phyloP scores from a whole-genome alignment of 2,797 vertebrate species.

The Octomys mimax region DNA sequence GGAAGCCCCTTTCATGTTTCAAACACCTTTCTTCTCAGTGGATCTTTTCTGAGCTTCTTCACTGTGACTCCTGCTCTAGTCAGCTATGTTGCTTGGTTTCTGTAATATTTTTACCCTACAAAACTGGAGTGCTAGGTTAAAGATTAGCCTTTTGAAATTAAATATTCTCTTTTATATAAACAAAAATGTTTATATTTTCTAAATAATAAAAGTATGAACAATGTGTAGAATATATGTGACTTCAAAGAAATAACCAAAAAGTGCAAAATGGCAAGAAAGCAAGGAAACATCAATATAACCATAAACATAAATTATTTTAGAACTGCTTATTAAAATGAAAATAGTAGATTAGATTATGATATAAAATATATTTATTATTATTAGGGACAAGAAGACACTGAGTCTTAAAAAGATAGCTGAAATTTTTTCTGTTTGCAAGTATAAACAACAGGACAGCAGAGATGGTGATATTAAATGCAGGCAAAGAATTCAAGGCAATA shows the following conservation, averaged over 20 bases:
- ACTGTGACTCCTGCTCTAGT: background rate
- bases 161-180: background rate
- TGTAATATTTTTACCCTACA: background rate
- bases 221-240: background rate
- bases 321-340: conserved; percentile 54
- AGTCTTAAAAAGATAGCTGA: conserved; percentile 38
- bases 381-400: background rate
- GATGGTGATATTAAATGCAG: conserved; percentile 1
- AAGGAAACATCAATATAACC: conserved; percentile 34
- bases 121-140: background rate
- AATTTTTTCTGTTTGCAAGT: background rate
- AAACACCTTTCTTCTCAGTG: background rate
- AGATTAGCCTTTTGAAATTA: background rate
- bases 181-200: conserved; percentile 53
- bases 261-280: conserved; percentile 37
- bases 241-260: background rate
- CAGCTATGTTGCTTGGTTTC: background rate
- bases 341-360: conserved; percentile 38
- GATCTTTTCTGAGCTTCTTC: background rate
- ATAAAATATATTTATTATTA: conserved; percentile 11
- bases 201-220: conserved; percentile 53
- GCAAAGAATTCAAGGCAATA: conserved; percentile 4
- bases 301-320: conserved; percentile 59
- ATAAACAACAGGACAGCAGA: conserved; percentile 41
- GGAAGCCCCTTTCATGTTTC: background rate